These are phyloP conservation scores for Pachypeltis micranthus DNA, from an alignment of 1,140 invertebrate species.

Conservation along the genomic window DNA sequence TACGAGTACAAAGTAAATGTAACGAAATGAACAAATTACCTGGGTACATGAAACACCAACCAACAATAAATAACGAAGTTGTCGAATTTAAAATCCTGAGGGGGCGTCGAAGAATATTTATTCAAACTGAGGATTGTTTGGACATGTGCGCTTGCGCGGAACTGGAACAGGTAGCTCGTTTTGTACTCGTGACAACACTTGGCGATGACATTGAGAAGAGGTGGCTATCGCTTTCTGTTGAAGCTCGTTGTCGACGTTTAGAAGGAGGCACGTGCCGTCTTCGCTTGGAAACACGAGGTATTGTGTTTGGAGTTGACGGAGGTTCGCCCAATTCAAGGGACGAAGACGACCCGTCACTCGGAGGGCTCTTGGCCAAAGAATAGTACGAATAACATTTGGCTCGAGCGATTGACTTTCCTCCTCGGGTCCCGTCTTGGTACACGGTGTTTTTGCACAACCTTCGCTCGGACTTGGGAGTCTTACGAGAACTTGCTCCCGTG, in stretches of 20 bases:
- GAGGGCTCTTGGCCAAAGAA: slow-evolving; percentile 30
- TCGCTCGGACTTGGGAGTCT: slow-evolving; percentile 16
- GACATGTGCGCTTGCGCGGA: slow-evolving; percentile 20
- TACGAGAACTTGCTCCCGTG: slow-evolving; percentile 10
- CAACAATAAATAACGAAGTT: no score
- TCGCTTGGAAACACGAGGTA: slow-evolving; percentile 30
- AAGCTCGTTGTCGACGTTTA: slow-evolving; percentile 21
- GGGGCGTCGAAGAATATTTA: no score
- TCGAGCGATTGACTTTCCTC: slow-evolving; percentile 22
- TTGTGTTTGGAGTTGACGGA: slow-evolving; percentile 28
- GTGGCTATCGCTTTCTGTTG: slow-evolving; percentile 19
- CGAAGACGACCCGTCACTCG: slow-evolving; percentile 30
- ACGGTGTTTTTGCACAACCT: not conserved
- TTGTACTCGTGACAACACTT: slow-evolving; percentile 23
- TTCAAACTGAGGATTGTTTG: slow-evolving; percentile 27
- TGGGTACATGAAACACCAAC: no score
- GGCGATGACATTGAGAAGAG: slow-evolving; percentile 25
- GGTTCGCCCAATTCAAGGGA: slow-evolving; percentile 28
- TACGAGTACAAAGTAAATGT: no score
- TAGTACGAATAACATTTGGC: slow-evolving; percentile 32
- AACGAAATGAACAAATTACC: no score
- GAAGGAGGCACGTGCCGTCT: slow-evolving; percentile 22
- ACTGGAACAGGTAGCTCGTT: slow-evolving; percentile 2
- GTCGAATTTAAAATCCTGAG: no score
- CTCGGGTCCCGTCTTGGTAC: not conserved